Conservation (phyloP, 1,140 invertebrate species). For the Galendromus occidentalis region DNA sequence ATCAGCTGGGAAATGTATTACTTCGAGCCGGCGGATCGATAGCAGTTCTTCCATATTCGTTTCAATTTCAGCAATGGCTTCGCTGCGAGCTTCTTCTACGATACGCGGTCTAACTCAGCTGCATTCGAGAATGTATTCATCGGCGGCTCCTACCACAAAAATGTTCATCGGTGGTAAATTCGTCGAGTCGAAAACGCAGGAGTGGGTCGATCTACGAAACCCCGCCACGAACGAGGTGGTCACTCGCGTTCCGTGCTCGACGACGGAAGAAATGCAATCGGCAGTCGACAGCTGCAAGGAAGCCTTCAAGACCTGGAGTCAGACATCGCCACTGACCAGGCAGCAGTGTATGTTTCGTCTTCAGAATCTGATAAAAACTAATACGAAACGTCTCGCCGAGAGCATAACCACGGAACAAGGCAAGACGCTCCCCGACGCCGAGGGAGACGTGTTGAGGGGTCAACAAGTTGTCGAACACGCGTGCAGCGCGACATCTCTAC, state of each 20-base stretch:
- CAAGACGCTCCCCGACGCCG: slow-evolving; percentile 88
- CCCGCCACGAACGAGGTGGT: slow-evolving; percentile 50
- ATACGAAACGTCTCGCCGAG: slow-evolving; percentile 66
- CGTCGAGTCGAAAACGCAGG: slow-evolving; percentile 69
- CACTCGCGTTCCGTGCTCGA: slow-evolving; percentile 68
- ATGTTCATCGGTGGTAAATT: slow-evolving; percentile 87
- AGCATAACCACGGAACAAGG: slow-evolving; percentile 92
- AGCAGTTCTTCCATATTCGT: no score
- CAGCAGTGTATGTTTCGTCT: slow-evolving; percentile 92
- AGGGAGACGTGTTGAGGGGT: slow-evolving; percentile 90
- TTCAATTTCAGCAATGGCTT: not conserved
- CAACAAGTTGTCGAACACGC: slow-evolving; percentile 94
- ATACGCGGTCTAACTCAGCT: not conserved
- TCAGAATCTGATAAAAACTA: slow-evolving; percentile 50
- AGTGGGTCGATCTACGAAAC: slow-evolving; percentile 86
- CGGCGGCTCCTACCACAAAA: slow-evolving; percentile 42
- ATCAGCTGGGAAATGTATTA: no score
- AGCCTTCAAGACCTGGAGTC: slow-evolving; percentile 65
- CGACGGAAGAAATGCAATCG: slow-evolving; percentile 67
- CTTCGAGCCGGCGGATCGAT: no score
- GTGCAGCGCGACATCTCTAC: slow-evolving; percentile 69
- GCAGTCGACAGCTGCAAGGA: slow-evolving; percentile 68
- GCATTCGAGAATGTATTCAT: not conserved
- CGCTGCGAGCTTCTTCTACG: not conserved
- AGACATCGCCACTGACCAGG: slow-evolving; percentile 73